Base-by-base conservation (phyloP, 2,888 invertebrate genomes). In the Agonopterix alstromeriana region DNA sequence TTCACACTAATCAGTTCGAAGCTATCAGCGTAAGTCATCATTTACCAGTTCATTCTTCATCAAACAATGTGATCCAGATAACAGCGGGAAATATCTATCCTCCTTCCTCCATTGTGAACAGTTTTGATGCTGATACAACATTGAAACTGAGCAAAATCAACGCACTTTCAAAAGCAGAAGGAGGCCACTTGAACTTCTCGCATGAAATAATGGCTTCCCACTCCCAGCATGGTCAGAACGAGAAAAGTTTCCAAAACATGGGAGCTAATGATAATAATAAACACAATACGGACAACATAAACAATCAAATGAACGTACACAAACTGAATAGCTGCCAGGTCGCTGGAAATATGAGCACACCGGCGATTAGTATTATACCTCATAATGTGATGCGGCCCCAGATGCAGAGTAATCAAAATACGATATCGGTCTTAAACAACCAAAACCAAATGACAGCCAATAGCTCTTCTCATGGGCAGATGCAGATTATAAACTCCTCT, bases 151-250 rank as follows among this genome's bases (percentile, higher is more conserved):
- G 86, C 53, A 88, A 88, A 62, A 86, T 88, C 27, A 88, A 87
- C 55, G 82, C 87, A 17, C 67, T 88, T 47, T 87, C 88, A 2
- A 88, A 88, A 61, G 58, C 88, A 10, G 88, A 88, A 74, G 85
- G 81, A 38, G 88, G 88, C 0, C 86, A 86, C 57, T 64, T 88
- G 54, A 88, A 87, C 57, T 88, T 88, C 50, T 84, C 85, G 0
- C 87, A 82, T 63, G 88, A 88, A 68, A 85, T 87, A 50, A 86
- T 87, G 82, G 77, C 85, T 40, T 82, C 88, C 2, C 87, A 88
- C 69, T 76, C 85, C 1, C 88, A 88, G 54, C 81, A 84, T 58
- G 68, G 73, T 8, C 85, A 85, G 54, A 85, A 76, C 58, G 88
- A 88, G 35, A 88, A 87, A 61, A 69, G 65, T 52, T 87, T 87